Base-by-base conservation (phyloP, 2,113 vertebrate species). In the Benitochromis conjunctus region DNA sequence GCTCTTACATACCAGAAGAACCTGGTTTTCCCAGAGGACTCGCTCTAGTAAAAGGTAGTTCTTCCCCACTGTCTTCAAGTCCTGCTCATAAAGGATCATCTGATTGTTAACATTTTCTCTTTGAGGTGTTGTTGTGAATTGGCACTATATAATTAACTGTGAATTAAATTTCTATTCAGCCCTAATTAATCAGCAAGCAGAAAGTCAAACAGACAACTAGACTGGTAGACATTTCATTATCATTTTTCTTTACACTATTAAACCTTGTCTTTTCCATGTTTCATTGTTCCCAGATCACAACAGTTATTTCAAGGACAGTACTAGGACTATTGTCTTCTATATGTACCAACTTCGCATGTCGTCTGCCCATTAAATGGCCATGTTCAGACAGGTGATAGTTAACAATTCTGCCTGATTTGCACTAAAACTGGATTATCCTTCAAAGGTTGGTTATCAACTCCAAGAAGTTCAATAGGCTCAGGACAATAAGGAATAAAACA, bases 251-350 rank as follows among this genome's bases (percentile, higher is more conserved):
- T 31, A 18, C 29, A 18, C 8, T 18, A 60, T 60, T 60, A 60
- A 31, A 0, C 2, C 29, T 62, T 34, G 0, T 62, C 34, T 62
- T 62, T 34, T 3, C 58, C 29, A 60, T 34, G 0, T 19, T 34
- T 60, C 29, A 0, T 60, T 19, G 16, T 60, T 10, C 29, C 9
- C 29, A 60, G 58, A 60, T 34, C 58, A 34, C 58, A 34, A 60
- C 57, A 10, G 29, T 60, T 60, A 60, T 60, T 60, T 60, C 29
- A 60, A 26, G 29, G 4, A 29, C 29, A 29, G 29, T 9, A 36
- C 58, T 62, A 11, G 11, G 16, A 62, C 19, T 62, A 62, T 34
- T 34, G 16, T 62, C 16, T 62, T 34, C 58, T 62, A 19, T 19
- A 19, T 36, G 31, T 36, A 62, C 11, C 31, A 19, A 36, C 58